A percentile compares a stretch with the other conserved stretches of the same genome.
phyloP scores from a whole-genome alignment of 1,140 invertebrate genomes.

The Orius laevigatus region DNA sequence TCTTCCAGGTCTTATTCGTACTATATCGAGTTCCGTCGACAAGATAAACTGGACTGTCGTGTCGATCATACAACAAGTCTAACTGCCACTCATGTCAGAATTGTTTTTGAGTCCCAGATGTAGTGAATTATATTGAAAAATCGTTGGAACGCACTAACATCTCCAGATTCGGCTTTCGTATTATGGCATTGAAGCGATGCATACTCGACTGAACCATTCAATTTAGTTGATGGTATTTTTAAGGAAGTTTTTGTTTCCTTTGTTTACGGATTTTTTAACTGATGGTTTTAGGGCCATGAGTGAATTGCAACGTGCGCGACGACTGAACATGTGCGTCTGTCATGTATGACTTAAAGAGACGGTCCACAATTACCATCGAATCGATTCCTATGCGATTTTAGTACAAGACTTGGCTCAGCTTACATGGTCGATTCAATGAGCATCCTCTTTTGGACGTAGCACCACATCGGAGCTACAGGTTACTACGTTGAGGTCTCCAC shows the following conservation, averaged over 20 bases:
- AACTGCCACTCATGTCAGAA: conserved; percentile 93
- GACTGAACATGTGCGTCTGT: conserved; percentile 75
- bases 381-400: conserved; percentile 86
- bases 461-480: conserved; percentile 83
- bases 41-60: conserved; percentile 81
- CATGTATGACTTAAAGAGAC: conserved; percentile 95
- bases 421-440: conserved; percentile 83
- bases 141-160: conserved; percentile 92
- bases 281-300: conserved; percentile 51
- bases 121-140: conserved; percentile 75
- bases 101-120: conserved; percentile 77
- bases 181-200: conserved; percentile 80
- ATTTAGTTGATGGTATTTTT: conserved; percentile 51
- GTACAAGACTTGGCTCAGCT: conserved; percentile 92
- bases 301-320: conserved; percentile 78
- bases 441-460: conserved; percentile 89
- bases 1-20: conserved; percentile 77
- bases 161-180: conserved; percentile 88
- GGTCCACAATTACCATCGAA: conserved; percentile 97
- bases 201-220: conserved; percentile 61
- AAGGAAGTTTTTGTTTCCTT: conserved; percentile 24
- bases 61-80: conserved; percentile 81
- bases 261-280: background rate
- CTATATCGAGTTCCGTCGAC: conserved; percentile 88
- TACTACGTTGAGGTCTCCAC: conserved; percentile 92